A percentile compares a stretch with the other conserved stretches of the same genome.
Evolutionary conservation across 2,113 vertebrate species (phyloP).

Genomic region (Uropsilus gracilis): DNA sequence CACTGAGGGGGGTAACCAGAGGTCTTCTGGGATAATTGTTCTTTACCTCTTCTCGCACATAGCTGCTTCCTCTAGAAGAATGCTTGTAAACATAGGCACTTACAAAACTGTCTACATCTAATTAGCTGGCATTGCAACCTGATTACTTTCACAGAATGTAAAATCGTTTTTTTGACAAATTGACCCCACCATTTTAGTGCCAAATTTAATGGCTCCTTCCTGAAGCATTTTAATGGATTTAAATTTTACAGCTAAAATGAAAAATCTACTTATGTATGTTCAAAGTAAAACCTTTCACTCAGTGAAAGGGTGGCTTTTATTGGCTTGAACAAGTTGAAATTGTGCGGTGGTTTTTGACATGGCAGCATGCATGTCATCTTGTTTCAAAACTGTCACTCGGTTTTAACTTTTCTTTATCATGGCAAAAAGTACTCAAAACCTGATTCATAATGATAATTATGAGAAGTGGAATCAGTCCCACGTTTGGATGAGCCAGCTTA

Average conservation of each 20-base stretch:
- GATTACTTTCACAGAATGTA: neutral
- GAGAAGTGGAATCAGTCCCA: neutral
- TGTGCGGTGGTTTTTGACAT: neutral
- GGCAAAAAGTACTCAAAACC: neutral
- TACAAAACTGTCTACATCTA: neutral
- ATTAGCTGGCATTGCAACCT: neutral
- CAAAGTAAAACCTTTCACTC: neutral
- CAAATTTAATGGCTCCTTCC: neutral
- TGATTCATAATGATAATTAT: neutral
- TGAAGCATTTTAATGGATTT: constrained; percentile 32
- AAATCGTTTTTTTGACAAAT: neutral
- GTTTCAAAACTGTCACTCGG: neutral
- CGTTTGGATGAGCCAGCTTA: neutral
- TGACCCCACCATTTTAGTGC: neutral
- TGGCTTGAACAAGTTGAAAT: neutral
- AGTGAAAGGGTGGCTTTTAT: neutral
- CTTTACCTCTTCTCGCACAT: neutral
- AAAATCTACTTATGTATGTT: neutral
- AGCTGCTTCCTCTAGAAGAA: neutral
- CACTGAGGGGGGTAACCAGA: neutral
- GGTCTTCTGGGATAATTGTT: neutral
- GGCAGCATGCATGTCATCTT: neutral
- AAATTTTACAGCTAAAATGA: constrained; percentile 11
- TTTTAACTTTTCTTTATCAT: neutral
- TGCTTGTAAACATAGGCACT: neutral